phyloP scores from a whole-genome alignment of 2,888 invertebrate genomes.

The Dynastes maya region DNA sequence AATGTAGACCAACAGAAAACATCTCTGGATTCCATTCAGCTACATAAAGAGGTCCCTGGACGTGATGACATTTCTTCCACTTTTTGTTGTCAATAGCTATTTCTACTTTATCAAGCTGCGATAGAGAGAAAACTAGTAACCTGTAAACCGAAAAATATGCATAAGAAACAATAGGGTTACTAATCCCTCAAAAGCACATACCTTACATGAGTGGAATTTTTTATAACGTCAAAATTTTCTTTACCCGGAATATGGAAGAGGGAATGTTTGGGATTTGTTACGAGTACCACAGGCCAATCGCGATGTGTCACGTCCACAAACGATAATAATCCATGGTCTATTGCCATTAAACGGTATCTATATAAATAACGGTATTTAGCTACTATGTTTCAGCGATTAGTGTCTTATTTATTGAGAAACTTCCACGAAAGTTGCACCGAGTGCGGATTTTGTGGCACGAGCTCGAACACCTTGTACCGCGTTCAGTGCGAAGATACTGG shows the following conservation, averaged over 20 bases:
- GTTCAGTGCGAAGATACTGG: too few species aligned
- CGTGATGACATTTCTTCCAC: conserved; percentile 77
- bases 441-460: too few species aligned
- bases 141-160: conserved; percentile 69
- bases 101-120: conserved; percentile 77
- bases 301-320: conserved; percentile 85
- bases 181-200: conserved; percentile 61
- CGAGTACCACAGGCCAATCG: conserved; percentile 86
- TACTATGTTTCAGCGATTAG: background rate
- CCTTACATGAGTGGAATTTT: conserved; percentile 85
- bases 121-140: conserved; percentile 84
- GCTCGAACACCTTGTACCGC: too few species aligned
- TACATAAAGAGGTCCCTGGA: conserved; percentile 82
- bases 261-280: conserved; percentile 94
- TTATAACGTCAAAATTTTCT: conserved; percentile 80
- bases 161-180: background rate
- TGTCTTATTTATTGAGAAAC: too few species aligned
- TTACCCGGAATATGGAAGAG: conserved; percentile 80
- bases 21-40: conserved; percentile 80
- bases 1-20: conserved; percentile 79
- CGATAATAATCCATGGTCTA: conserved; percentile 91
- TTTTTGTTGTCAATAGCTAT: conserved; percentile 78
- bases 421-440: too few species aligned
- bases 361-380: conserved; percentile 34
- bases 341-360: conserved; percentile 86